Percentiles rank a stretch among this genome's conserved stretches.
These are phyloP conservation scores for Nematopogon swammerdamellus DNA, from an alignment of 2,888 invertebrate species.

Conservation along the genomic window DNA sequence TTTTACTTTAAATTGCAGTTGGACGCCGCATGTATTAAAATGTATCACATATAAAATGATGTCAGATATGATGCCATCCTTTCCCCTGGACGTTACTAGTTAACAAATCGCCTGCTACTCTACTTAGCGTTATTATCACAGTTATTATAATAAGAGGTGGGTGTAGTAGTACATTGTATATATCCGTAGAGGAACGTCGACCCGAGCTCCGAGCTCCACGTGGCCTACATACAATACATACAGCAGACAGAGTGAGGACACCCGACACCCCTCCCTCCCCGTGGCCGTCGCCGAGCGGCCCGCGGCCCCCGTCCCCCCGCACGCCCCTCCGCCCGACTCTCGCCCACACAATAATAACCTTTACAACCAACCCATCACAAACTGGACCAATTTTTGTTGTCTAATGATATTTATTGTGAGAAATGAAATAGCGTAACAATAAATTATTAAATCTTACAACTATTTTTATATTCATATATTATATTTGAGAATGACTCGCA, in stretches of 20 bases:
- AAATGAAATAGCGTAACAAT: conserved; percentile 54
- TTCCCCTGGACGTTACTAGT: conserved; percentile 56
- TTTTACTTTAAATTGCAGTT: conserved; percentile 25
- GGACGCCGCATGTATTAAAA: conserved; percentile 32
- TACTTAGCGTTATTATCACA: conserved; percentile 61
- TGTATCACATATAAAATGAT: conserved; percentile 51
- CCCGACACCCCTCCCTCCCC: no score
- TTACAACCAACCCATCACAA: conserved; percentile 51
- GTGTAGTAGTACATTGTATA: conserved; percentile 59
- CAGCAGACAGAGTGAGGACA: no score
- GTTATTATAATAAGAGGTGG: conserved; percentile 57
- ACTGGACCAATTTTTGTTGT: conserved; percentile 55
- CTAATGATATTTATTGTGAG: conserved; percentile 41
- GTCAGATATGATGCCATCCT: conserved; percentile 60
- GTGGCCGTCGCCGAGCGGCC: no score
- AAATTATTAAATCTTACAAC: conserved; percentile 56
- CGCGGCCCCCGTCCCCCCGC: no score
- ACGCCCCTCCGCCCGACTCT: no score
- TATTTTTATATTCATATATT: conserved; percentile 34
- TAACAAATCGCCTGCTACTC: conserved; percentile 57
- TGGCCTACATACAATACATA: no score
- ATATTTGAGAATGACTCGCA: conserved; percentile 47
- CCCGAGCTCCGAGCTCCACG: no score
- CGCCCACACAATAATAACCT: conserved; percentile 50
- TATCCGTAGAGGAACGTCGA: conserved; percentile 10